Evolutionary conservation across 1,140 invertebrate genomes (phyloP), one percentile per base, ranked within the genome.

Genomic region (Hirudo medicinalis): DNA sequence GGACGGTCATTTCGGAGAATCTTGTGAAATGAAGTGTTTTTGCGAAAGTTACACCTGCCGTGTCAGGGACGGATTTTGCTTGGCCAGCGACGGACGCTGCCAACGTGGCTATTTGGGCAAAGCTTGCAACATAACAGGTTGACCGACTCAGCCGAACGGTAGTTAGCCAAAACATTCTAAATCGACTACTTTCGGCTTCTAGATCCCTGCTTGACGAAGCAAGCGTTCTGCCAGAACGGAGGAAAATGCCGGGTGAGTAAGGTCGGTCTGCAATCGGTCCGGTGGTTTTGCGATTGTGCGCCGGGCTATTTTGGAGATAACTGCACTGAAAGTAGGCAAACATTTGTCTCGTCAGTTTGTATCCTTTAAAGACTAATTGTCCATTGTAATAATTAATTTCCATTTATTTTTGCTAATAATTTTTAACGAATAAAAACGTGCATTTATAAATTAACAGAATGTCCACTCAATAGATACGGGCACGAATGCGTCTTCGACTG

Each of bases 401-500:
- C 57, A 63, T 63, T 63, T 63, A 11, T 63, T 63, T 57, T 57
- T 57, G n/a, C n/a, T n/a, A n/a, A n/a, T n/a, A n/a, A n/a, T n/a
- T n/a, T n/a, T n/a, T n/a, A n/a, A n/a, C n/a, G n/a, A n/a, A n/a
- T n/a, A n/a, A n/a, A n/a, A n/a, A n/a, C n/a, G n/a, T n/a, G n/a
- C n/a, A n/a, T 13, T 32, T 19, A 63, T 8, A 22, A 25, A 4
- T 32, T 2, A 63, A 63, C 19, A 63, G 57, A 63, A 22, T 63
- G 57, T 63, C 57, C 57, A 6, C 22, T 0, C 4, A 63, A 63
- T 32, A 63, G 57, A 63, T 32, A 63, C 20, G 57, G 57, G 2
- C 22, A 32, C 29, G 57, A 32, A 25, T 63, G 57, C 57, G 57
- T 63, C 8, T 63, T 63, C 57, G 13, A 63, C 29, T 63, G 57